These are phyloP conservation scores for Pollimyrus isidori DNA, from an alignment of 2,113 vertebrate genomes.

Conservation along the genomic window DNA sequence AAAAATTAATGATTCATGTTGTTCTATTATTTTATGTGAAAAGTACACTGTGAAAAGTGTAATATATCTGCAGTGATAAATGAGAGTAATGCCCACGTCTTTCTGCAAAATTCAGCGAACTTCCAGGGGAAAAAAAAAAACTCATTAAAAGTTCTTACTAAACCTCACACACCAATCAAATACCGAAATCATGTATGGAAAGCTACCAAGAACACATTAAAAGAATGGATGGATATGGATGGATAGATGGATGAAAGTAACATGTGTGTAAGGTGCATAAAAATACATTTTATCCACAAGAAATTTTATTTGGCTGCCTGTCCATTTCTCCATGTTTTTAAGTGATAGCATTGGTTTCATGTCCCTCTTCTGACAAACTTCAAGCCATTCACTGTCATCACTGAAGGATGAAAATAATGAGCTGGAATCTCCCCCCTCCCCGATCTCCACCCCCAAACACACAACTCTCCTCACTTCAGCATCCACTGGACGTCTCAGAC, in stretches of 20 bases:
- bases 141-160: not conserved
- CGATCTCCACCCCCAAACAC: slow-evolving; percentile 17
- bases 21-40: slow-evolving; percentile 34
- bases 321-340: not conserved
- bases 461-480: slow-evolving; percentile 36
- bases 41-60: not conserved
- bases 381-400: slow-evolving; percentile 45
- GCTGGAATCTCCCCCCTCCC: slow-evolving; percentile 28
- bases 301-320: not conserved
- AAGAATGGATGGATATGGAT: not conserved
- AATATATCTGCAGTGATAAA: not conserved
- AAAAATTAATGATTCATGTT: slow-evolving; percentile 49
- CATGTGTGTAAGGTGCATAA: not conserved
- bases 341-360: slow-evolving; percentile 26
- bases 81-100: not conserved
- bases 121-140: not conserved
- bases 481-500: slow-evolving; percentile 45
- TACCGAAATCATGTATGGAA: not conserved
- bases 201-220: not conserved
- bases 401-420: slow-evolving; percentile 65
- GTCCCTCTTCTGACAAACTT: slow-evolving; percentile 32
- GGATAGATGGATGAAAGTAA: not conserved
- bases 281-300: not conserved
- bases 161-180: not conserved
- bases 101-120: not conserved